Conservation (phyloP, 2,113 vertebrate genomes). For the Pithys albifrons region DNA sequence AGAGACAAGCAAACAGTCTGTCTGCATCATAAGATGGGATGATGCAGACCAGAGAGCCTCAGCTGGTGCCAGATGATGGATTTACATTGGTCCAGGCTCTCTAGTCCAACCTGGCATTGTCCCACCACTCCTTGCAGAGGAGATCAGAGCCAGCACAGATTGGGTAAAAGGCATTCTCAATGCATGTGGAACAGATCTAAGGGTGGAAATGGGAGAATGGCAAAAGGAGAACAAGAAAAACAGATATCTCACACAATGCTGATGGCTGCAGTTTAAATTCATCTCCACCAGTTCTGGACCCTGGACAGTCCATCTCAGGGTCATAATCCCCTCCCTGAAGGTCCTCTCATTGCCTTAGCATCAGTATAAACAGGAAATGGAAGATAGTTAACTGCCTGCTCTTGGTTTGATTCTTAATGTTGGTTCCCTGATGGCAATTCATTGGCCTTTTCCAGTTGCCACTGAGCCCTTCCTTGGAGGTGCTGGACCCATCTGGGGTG, state of each 20-base stretch:
- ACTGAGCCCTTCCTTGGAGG: neutral
- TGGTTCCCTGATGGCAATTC: neutral
- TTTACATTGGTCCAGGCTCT: neutral
- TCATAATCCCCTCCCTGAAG: neutral
- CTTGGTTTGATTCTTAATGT: neutral
- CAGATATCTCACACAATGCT: accelerated
- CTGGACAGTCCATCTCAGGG: neutral
- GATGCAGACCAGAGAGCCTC: neutral
- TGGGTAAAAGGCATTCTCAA: neutral
- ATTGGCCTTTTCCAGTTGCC: neutral
- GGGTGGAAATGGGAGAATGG: neutral
- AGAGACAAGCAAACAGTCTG: neutral
- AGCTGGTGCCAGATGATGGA: neutral
- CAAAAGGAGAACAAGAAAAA: neutral
- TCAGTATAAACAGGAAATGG: accelerated
- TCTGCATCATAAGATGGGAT: neutral
- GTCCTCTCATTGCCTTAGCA: neutral
- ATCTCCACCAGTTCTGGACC: neutral
- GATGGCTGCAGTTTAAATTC: neutral
- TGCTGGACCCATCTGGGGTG: neutral
- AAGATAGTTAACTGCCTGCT: neutral
- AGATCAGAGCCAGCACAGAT: neutral
- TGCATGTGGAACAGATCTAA: neutral
- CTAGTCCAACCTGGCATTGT: neutral
- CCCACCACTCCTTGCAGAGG: neutral